A percentile compares a stretch with the other conserved stretches of the same genome.
These are phyloP conservation scores for Dastarcus helophoroides DNA, from an alignment of 2,888 invertebrate species.

Conservation along the genomic window DNA sequence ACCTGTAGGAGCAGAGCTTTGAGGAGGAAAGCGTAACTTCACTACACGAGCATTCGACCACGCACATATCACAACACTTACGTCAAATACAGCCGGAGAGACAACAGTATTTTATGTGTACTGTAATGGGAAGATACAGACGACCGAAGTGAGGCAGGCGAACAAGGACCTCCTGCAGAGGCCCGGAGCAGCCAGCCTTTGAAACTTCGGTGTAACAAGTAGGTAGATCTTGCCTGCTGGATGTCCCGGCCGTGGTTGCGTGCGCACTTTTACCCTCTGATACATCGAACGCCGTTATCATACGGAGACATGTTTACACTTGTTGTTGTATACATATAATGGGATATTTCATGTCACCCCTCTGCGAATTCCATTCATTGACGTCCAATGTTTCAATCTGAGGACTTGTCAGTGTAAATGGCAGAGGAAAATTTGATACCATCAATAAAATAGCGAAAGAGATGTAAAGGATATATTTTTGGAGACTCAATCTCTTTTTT, in stretches of 20 bases:
- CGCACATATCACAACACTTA: slow-evolving; percentile 1
- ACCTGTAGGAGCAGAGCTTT: not conserved
- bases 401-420: too few relatives aligned
- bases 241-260: too few relatives aligned
- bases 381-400: not conserved
- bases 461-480: too few relatives aligned
- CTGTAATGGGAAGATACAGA: too few relatives aligned
- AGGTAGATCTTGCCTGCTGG: not conserved
- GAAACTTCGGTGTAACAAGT: slow-evolving; percentile 1
- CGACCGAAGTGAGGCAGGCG: too few relatives aligned
- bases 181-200: slow-evolving; percentile 1
- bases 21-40: not conserved
- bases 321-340: slow-evolving; percentile 1
- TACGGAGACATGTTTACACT: slow-evolving; percentile 1
- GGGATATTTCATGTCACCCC: slow-evolving; percentile 1
- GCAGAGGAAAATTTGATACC: too few relatives aligned
- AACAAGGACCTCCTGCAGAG: slow-evolving; percentile 1
- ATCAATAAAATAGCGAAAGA: too few relatives aligned
- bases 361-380: slow-evolving; percentile 1
- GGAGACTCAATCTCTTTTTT: too few relatives aligned
- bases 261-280: slow-evolving; percentile 2
- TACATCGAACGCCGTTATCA: slow-evolving; percentile 2
- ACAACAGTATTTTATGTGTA: too few relatives aligned
- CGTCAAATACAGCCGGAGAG: too few relatives aligned
- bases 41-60: slow-evolving; percentile 1